phyloP scores from a whole-genome alignment of 1,140 invertebrate genomes.

The Bombyx mori region DNA sequence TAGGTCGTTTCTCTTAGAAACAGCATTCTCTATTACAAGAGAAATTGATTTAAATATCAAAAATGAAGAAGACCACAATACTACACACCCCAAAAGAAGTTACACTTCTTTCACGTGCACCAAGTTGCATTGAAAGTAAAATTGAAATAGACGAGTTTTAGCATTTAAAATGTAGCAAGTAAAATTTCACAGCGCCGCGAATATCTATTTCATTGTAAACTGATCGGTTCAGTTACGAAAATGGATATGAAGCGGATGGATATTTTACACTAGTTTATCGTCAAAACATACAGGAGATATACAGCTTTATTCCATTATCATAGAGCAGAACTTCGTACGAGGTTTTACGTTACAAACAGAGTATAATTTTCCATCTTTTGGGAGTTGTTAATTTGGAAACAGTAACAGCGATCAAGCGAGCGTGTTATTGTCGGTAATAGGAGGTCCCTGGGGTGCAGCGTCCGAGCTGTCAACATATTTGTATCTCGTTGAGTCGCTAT shows the following conservation, averaged over 20 bases:
- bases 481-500: no score
- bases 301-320: background rate
- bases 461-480: background rate
- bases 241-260: background rate
- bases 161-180: no score
- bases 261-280: background rate
- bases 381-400: constrained; percentile 38
- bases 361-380: constrained; percentile 12
- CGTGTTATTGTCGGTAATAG: constrained; percentile 49
- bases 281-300: background rate
- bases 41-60: no score
- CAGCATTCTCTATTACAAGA: no score
- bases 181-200: background rate
- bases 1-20: no score
- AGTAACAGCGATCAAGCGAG: constrained; percentile 30
- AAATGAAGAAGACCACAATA: no score
- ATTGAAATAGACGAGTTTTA: no score
- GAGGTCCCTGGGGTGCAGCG: background rate
- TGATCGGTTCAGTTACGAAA: background rate
- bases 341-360: background rate
- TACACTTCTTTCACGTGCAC: no score
- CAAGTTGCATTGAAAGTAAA: no score
- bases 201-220: background rate
- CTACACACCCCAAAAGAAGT: no score
- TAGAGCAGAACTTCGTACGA: background rate